Evolutionary conservation across 2,888 invertebrate species (phyloP).

Genomic region (Hartigia nigra): DNA sequence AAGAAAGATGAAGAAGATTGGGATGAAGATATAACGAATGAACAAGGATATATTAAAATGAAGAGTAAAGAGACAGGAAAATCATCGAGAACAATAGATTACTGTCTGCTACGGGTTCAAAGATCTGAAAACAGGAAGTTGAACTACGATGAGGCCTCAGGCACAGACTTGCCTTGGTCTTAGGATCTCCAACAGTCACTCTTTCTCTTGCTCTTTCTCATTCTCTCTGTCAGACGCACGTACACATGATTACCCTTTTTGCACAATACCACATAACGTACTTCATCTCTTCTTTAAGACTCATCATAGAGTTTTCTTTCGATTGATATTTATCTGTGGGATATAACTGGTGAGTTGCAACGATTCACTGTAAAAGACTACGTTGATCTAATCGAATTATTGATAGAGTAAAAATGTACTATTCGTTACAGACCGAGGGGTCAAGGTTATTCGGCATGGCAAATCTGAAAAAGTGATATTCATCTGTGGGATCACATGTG

Average conservation of each 20-base stretch:
- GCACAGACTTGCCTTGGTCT: constrained; percentile 41
- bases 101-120: constrained; percentile 33
- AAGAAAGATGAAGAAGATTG: background rate
- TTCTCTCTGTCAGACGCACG: background rate
- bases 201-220: constrained; percentile 10
- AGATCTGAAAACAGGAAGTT: constrained; percentile 45
- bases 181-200: constrained; percentile 27
- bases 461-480: background rate
- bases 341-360: background rate
- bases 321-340: background rate
- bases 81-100: background rate
- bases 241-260: background rate
- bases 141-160: constrained; percentile 28
- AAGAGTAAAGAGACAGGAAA: background rate
- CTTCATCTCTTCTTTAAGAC: background rate
- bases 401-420: background rate
- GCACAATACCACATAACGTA: background rate
- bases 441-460: background rate
- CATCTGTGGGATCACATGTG: background rate
- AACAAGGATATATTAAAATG: background rate
- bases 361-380: background rate
- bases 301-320: background rate
- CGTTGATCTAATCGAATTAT: background rate
- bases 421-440: background rate
- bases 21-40: background rate